A percentile compares a stretch with the other conserved stretches of the same genome.
Conservation (phyloP, 2,113 vertebrate species). For the Myanophis thanlyinensis region DNA sequence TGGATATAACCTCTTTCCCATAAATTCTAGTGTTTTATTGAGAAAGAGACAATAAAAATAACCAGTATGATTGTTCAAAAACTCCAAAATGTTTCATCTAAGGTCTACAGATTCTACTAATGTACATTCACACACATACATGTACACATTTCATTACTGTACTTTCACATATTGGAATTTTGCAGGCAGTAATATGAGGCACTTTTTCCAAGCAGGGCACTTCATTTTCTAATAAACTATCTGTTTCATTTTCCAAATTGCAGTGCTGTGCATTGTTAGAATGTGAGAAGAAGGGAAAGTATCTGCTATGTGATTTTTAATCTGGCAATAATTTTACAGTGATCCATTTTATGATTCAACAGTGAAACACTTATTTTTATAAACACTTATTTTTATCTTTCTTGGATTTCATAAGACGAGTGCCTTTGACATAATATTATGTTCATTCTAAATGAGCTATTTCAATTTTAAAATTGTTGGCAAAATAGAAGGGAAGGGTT, state of each 20-base stretch:
- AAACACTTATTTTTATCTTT: constrained; percentile 59
- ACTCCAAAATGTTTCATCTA: neutral
- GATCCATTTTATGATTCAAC: constrained; percentile 72
- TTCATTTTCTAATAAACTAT: constrained; percentile 46
- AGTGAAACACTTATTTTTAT: constrained; percentile 60
- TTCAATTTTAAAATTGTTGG: constrained; percentile 68
- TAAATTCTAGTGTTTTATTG: neutral
- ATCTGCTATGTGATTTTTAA: constrained; percentile 47
- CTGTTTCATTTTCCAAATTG: constrained; percentile 54
- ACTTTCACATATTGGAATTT: neutral
- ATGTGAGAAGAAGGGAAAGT: constrained; percentile 54
- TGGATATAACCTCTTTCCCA: neutral
- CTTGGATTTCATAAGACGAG: constrained; percentile 65
- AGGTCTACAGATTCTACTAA: neutral
- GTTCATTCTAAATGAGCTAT: constrained; percentile 62
- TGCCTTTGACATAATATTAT: constrained; percentile 62
- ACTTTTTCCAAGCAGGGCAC: neutral
- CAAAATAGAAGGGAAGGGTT: constrained; percentile 40
- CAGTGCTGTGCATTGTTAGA: constrained; percentile 44
- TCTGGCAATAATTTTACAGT: constrained; percentile 70
- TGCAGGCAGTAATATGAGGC: constrained; percentile 11
- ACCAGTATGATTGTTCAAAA: neutral
- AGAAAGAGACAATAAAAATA: neutral
- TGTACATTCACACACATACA: neutral
- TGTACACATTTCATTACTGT: neutral